Percentiles rank a stretch among this genome's conserved stretches.
phyloP scores from a whole-genome alignment of 30 jellyfish, hydroid and myxozoan species.

The Turritopsis dohrnii region DNA sequence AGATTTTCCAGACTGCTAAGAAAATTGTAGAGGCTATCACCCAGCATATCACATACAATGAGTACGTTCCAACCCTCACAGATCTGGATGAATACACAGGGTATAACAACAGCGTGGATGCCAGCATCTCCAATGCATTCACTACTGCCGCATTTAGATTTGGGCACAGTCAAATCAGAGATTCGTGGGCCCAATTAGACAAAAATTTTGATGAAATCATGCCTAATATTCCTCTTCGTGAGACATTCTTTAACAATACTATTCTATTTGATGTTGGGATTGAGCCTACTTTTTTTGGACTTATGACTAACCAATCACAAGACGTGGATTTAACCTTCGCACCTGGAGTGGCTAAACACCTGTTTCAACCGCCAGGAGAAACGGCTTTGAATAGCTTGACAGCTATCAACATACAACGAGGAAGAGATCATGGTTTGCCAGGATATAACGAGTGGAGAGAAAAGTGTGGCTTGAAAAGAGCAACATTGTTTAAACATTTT shows the following conservation, averaged over 20 bases:
- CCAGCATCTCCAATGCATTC: conserved; percentile 17
- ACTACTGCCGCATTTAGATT: conserved; percentile 41
- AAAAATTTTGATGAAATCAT: conserved; percentile 11
- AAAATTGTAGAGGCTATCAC: conserved; percentile 15
- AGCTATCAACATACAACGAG: conserved; percentile 89
- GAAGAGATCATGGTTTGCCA: conserved; percentile 94
- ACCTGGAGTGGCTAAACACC: conserved; percentile 22
- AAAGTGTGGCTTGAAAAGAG: conserved; percentile 23
- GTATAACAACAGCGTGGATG: not conserved
- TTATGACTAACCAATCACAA: conserved; percentile 42
- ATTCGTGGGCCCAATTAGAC: conserved; percentile 18
- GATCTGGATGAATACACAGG: conserved; percentile 9
- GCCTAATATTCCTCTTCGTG: conserved; percentile 33
- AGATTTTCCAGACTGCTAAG: conserved; percentile 4
- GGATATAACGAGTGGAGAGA: conserved; percentile 49
- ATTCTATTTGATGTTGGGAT: conserved; percentile 53
- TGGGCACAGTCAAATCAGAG: conserved; percentile 38
- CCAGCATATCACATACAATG: conserved; percentile 20
- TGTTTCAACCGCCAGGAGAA: conserved; percentile 42
- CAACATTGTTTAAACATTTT: not conserved
- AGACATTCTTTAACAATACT: conserved; percentile 39
- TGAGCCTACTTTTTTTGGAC: conserved; percentile 77
- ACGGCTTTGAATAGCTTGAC: conserved; percentile 48
- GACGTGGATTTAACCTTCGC: conserved; percentile 46
- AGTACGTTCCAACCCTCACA: conserved; percentile 5